These are phyloP conservation scores for Corvus moneduloides DNA, from an alignment of 2,113 vertebrate species.

Conservation along the genomic window DNA sequence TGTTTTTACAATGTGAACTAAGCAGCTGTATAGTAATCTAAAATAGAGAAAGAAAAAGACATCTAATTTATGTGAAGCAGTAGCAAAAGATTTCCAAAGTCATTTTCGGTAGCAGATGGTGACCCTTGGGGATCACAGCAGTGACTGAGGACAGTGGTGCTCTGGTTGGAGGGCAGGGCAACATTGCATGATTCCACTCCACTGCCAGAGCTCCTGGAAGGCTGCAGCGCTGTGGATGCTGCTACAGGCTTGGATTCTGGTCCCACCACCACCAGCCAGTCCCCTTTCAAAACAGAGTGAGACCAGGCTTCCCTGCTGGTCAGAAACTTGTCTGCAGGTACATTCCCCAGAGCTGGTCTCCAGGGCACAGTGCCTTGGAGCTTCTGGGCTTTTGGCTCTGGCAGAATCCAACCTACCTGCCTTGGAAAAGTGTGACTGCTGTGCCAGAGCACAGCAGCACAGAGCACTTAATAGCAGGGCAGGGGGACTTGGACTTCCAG, in stretches of 20 bases:
- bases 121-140: neutral
- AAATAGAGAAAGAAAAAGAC: neutral
- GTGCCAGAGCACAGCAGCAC: neutral
- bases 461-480: neutral
- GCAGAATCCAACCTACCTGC: neutral
- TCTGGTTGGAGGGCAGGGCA: neutral
- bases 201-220: neutral
- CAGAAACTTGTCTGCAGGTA: neutral
- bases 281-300: neutral
- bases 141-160: neutral
- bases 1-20: neutral
- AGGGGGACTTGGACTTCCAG: neutral
- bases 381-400: neutral
- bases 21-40: neutral
- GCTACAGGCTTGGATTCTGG: neutral
- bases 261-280: neutral
- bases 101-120: fast-evolving
- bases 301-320: neutral
- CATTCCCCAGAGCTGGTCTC: neutral
- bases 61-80: neutral
- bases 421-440: neutral
- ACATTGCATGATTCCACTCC: fast-evolving
- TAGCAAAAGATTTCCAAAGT: neutral
- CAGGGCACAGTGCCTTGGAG: neutral
- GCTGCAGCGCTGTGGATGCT: fast-evolving